Evolutionary conservation across 1,140 invertebrate species (phyloP).

Genomic region (Apis cerana): DNA sequence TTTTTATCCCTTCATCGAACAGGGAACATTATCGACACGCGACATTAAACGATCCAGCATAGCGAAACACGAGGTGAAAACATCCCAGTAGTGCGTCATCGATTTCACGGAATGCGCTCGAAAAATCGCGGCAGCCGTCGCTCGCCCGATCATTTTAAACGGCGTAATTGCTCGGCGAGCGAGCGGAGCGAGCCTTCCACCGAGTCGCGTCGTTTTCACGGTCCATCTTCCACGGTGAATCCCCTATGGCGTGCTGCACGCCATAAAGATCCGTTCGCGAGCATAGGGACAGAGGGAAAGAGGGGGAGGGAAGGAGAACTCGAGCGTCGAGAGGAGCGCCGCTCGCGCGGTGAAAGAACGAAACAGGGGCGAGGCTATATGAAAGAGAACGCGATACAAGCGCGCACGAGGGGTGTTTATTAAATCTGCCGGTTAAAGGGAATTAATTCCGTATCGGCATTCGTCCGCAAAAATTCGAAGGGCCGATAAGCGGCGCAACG

Average conservation of each 20-base stretch:
- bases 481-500: slow-evolving; percentile 28
- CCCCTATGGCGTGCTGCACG: slow-evolving; percentile 3
- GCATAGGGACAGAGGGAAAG: not conserved
- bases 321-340: slow-evolving; percentile 21
- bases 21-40: not conserved
- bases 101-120: slow-evolving; percentile 63
- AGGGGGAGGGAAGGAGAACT: not conserved
- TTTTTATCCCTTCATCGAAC: not conserved
- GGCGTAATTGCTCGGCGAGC: slow-evolving; percentile 54
- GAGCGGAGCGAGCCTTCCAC: not conserved
- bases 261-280: slow-evolving; percentile 46
- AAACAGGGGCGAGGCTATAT: slow-evolving; percentile 40
- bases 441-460: slow-evolving; percentile 62
- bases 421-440: slow-evolving; percentile 66
- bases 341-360: slow-evolving; percentile 44
- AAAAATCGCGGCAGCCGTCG: slow-evolving; percentile 30
- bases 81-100: slow-evolving; percentile 32
- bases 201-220: slow-evolving; percentile 59
- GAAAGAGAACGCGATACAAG: slow-evolving; percentile 52
- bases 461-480: slow-evolving; percentile 41
- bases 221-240: slow-evolving; percentile 55
- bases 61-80: not conserved
- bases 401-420: slow-evolving; percentile 55
- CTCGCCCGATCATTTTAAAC: slow-evolving; percentile 53
- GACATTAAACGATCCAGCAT: slow-evolving; percentile 18